Percentiles rank a stretch among this genome's conserved stretches.
Evolutionary conservation across 2,113 vertebrate species (phyloP).

Genomic region (Dissostichus mawsoni): DNA sequence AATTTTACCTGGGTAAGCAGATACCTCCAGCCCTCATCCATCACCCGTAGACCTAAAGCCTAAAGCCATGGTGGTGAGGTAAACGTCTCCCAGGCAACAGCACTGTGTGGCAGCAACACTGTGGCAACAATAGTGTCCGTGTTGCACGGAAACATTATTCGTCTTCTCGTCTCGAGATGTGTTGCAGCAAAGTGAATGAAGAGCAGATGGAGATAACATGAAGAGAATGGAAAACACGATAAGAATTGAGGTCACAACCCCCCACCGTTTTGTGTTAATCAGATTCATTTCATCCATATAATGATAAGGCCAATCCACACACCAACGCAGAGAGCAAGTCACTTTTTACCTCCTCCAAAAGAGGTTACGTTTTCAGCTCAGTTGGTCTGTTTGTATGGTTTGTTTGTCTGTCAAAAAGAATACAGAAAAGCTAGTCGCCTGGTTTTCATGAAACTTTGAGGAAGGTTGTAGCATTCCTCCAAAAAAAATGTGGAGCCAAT

Average conservation of each 20-base stretch:
- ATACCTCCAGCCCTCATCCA: slow-evolving; percentile 62
- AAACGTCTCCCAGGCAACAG: slow-evolving; percentile 63
- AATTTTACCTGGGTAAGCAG: slow-evolving; percentile 77
- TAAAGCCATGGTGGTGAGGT: slow-evolving; percentile 39
- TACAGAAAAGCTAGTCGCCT: no score
- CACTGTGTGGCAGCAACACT: slow-evolving; percentile 45
- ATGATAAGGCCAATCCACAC: neutral
- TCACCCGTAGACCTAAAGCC: slow-evolving; percentile 42
- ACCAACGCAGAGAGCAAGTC: neutral
- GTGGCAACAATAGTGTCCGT: slow-evolving; percentile 12
- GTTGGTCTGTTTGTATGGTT: no score
- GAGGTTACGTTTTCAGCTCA: no score
- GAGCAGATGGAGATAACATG: neutral
- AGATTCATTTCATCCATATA: neutral
- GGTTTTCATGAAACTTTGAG: no score
- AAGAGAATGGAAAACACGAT: neutral
- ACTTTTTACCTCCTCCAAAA: no score
- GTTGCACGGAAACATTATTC: slow-evolving; percentile 2
- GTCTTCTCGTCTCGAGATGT: neutral
- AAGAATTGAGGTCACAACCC: neutral
- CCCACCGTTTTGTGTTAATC: neutral
- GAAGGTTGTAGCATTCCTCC: no score
- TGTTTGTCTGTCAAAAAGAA: no score
- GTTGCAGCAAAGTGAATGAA: slow-evolving; percentile 4
- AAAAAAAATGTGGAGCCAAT: no score